Conservation (phyloP, 1,140 invertebrate genomes). For the Heliconius hewitsoni region DNA sequence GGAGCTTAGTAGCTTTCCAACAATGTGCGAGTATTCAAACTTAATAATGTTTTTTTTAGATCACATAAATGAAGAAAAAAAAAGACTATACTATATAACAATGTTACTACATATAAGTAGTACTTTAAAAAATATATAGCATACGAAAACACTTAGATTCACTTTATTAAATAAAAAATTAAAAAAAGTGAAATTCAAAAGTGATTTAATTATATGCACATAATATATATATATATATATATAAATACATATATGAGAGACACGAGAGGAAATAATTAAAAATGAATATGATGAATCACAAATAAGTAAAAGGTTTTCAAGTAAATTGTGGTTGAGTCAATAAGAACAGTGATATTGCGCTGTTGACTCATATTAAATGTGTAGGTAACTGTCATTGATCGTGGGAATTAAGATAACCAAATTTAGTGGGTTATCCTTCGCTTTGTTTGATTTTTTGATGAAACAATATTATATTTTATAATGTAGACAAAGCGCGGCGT, state of each 20-base stretch:
- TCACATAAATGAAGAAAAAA: too few species aligned
- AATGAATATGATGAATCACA: slow-evolving; percentile 27
- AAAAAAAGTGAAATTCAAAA: background rate
- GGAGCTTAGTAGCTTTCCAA: too few species aligned
- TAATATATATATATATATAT: background rate
- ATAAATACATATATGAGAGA: background rate
- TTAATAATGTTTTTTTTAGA: too few species aligned
- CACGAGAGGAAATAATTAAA: slow-evolving; percentile 22
- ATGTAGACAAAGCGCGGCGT: too few species aligned
- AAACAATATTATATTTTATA: background rate
- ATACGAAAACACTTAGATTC: too few species aligned
- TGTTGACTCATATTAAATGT: slow-evolving; percentile 32
- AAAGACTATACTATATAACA: too few species aligned
- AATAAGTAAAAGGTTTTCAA: slow-evolving; percentile 20
- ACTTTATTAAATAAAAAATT: background rate
- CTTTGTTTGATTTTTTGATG: slow-evolving; percentile 5
- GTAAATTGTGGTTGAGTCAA: slow-evolving; percentile 28
- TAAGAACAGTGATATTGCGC: slow-evolving; percentile 27
- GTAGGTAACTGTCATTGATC: slow-evolving; percentile 34
- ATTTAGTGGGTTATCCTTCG: slow-evolving; percentile 6
- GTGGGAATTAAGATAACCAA: slow-evolving; percentile 31
- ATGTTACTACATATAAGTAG: too few species aligned
- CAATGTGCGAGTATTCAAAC: too few species aligned
- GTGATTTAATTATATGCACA: background rate
- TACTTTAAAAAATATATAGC: too few species aligned